Percentiles rank a stretch among this genome's conserved stretches.
Conservation (phyloP, 2,113 vertebrate species). For the Muntiacus muntjak region DNA sequence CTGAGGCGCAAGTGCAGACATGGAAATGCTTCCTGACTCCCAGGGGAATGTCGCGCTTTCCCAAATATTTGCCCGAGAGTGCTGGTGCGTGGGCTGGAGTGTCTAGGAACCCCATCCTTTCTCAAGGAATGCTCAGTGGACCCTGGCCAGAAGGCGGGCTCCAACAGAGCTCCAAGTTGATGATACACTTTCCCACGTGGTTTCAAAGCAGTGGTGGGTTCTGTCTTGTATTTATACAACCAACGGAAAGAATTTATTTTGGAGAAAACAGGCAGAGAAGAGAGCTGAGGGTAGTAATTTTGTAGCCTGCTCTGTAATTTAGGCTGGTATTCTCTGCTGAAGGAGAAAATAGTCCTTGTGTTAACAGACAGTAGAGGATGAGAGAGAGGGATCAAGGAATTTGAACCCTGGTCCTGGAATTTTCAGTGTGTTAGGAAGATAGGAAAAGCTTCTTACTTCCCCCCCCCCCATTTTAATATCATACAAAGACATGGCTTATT, state of each 20-base stretch:
- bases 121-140: neutral
- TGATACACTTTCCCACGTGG: neutral
- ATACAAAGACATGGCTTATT: conserved; percentile 22
- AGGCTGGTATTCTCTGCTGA: conserved; percentile 55
- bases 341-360: conserved; percentile 65
- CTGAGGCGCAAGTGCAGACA: neutral
- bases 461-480: neutral
- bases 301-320: conserved; percentile 68
- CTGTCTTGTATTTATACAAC: conserved; percentile 67
- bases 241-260: conserved; percentile 67
- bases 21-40: neutral
- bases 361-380: conserved; percentile 54
- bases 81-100: neutral
- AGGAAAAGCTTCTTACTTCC: neutral
- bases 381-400: conserved; percentile 15
- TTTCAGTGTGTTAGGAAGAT: conserved; percentile 28
- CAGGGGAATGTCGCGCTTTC: neutral
- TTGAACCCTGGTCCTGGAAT: conserved; percentile 10
- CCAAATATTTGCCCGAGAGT: neutral
- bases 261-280: conserved; percentile 72
- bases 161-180: neutral
- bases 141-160: neutral
- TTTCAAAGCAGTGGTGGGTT: conserved; percentile 56
- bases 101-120: neutral
- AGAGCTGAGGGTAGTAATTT: conserved; percentile 71